Evolutionary conservation across 2,888 invertebrate genomes (phyloP), one percentile per base, ranked within the genome.

Genomic region (Drosophila nr. fundita): DNA sequence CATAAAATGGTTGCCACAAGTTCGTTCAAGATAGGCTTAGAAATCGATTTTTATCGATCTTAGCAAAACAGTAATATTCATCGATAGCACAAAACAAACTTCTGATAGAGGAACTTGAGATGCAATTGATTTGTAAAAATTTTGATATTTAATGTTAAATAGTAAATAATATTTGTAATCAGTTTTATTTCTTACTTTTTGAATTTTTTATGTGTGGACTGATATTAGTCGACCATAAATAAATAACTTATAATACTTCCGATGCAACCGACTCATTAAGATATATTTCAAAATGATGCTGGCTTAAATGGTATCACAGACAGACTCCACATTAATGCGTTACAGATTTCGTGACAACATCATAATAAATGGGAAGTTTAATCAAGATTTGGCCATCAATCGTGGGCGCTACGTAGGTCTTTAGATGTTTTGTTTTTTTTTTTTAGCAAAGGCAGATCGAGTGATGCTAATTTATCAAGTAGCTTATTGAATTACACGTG

Each of bases 351-450:
- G 49, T 65, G 38, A 64, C 49, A 38, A 18, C 21, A 18, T 65
- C 49, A 65, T n/a, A 32, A 64, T 50, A 13, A 36, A 30, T 36
- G 48, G 48, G 4, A 5, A 27, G 62, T 38, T 53, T 58, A 48
- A 57, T 73, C 53, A 45, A 59, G 49, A 50, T 60, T 73, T 73
- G 5, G 67, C 50, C 27, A 10, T 38, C 21, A 30, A 57, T 59
- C 57, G 76, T 76, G 79, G 76, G 68, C 68, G 68, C 49, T 52
- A 58, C 57, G 36, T 38, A 27, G 57, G 68, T 30, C 61, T 27
- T 38, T 15, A 54, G 13, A 29, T 64, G 13, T 7, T 40, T 52
- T n/a, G 21, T 2, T 15, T 36, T 7, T 38, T 36, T 36, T 24
- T 24, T 24, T 24, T 52, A 38, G 38, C 29, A 36, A 52, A 54